Conservation (phyloP, 2,113 vertebrate genomes). For the Oenanthe melanoleuca region DNA sequence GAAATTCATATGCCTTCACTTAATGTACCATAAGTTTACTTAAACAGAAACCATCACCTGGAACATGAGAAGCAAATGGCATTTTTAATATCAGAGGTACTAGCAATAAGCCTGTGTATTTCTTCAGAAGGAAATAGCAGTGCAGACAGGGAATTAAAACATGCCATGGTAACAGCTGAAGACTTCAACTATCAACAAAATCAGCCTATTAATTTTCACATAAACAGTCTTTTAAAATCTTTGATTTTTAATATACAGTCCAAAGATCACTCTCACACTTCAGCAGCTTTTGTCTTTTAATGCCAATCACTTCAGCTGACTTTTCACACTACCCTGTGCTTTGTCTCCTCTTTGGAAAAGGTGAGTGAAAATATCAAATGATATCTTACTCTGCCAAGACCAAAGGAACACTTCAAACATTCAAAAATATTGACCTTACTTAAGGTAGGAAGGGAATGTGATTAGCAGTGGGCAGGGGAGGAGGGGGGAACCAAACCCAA, state of each 20-base stretch:
- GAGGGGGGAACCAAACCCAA: neutral
- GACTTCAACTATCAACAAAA: slow-evolving; percentile 59
- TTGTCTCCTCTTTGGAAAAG: slow-evolving; percentile 28
- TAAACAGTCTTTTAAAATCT: slow-evolving; percentile 42
- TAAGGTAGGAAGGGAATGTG: neutral
- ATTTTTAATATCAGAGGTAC: slow-evolving; percentile 7
- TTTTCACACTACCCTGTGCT: neutral
- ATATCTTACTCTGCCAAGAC: slow-evolving; percentile 40
- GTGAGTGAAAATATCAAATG: slow-evolving; percentile 48
- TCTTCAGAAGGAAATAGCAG: slow-evolving; percentile 36
- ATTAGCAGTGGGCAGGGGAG: neutral
- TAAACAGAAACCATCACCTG: neutral
- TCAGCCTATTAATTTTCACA: slow-evolving; percentile 48
- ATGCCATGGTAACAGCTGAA: slow-evolving; percentile 58
- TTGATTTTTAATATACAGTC: slow-evolving; percentile 38
- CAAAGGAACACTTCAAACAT: neutral
- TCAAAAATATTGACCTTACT: neutral
- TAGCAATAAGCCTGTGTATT: neutral
- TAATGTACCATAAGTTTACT: neutral
- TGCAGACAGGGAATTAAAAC: slow-evolving; percentile 51
- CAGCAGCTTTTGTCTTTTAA: slow-evolving; percentile 61
- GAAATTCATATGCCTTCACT: neutral
- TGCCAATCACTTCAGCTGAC: neutral
- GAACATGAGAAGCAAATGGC: slow-evolving; percentile 7
- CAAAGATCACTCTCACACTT: slow-evolving; percentile 54